Conservation (phyloP, 2,888 invertebrate genomes). For the Rhodophaea formosa region DNA sequence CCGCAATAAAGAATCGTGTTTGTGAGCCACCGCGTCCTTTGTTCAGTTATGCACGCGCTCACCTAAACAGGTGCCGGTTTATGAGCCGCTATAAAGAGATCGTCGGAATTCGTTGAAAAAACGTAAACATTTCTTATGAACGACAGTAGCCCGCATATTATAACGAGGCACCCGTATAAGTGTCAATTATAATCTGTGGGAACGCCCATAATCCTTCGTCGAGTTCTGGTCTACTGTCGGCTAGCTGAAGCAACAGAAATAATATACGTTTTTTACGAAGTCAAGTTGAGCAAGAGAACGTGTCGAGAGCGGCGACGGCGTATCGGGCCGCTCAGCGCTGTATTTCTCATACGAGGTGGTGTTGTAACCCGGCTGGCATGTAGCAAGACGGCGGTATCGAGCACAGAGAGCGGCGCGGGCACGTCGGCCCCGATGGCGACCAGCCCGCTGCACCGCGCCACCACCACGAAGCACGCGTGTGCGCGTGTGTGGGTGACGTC, state of each 20-base stretch:
- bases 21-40: conserved; percentile 50
- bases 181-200: conserved; percentile 53
- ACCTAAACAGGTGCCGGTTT: conserved; percentile 57
- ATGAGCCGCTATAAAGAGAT: conserved; percentile 39
- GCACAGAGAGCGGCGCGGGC: conserved; percentile 57
- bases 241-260: conserved; percentile 7
- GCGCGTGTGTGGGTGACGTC: conserved; percentile 78
- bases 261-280: conserved; percentile 38
- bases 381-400: conserved; percentile 63
- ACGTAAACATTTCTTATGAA: conserved; percentile 35
- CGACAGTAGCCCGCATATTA: conserved; percentile 59
- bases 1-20: conserved; percentile 57
- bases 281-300: conserved; percentile 72
- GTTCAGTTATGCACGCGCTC: conserved; percentile 50
- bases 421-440: conserved; percentile 30
- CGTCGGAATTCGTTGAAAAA: conserved; percentile 32
- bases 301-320: conserved; percentile 70
- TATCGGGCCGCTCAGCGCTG: conserved; percentile 60
- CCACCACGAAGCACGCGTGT: conserved; percentile 45
- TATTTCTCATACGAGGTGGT: conserved; percentile 67
- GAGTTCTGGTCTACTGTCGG: conserved; percentile 22
- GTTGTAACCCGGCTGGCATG: conserved; percentile 61
- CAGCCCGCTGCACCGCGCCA: conserved; percentile 37
- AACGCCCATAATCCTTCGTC: conserved; percentile 48
- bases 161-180: conserved; percentile 59